Percentiles rank a stretch among this genome's conserved stretches.
phyloP scores from a whole-genome alignment of 1,140 invertebrate genomes.

The Drosophila bocqueti region DNA sequence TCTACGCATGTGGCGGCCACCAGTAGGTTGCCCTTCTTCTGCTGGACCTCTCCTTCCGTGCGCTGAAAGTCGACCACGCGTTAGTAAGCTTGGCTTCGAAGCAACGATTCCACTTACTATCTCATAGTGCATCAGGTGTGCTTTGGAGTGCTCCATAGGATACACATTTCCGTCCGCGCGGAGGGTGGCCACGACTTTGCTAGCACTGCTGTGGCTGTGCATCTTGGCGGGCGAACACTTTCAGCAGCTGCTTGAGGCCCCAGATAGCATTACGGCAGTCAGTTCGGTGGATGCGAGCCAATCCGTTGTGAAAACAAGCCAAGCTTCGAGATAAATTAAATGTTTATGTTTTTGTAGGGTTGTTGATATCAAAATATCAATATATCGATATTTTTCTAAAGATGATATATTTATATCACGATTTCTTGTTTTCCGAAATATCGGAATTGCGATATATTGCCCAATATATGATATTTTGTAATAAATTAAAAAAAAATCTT shows the following conservation, averaged over 20 bases:
- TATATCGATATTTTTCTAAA: too few relatives aligned
- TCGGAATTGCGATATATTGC: too few relatives aligned
- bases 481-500: too few relatives aligned
- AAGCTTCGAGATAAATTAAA: slow-evolving; percentile 29
- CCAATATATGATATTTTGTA: too few relatives aligned
- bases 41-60: slow-evolving; percentile 66
- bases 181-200: slow-evolving; percentile 80
- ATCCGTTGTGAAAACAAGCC: slow-evolving; percentile 20
- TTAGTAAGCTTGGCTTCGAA: not conserved
- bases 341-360: slow-evolving; percentile 38
- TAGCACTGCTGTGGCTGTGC: slow-evolving; percentile 56
- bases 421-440: too few relatives aligned
- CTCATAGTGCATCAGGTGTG: slow-evolving; percentile 72
- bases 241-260: slow-evolving; percentile 27
- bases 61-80: slow-evolving; percentile 45
- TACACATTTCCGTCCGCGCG: slow-evolving; percentile 80
- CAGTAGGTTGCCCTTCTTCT: slow-evolving; percentile 50
- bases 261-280: slow-evolving; percentile 50
- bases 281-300: slow-evolving; percentile 10
- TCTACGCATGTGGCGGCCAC: slow-evolving; percentile 71
- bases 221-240: slow-evolving; percentile 58
- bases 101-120: slow-evolving; percentile 60
- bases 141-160: slow-evolving; percentile 61
- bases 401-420: too few relatives aligned
- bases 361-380: too few relatives aligned